Conservation (phyloP, 1,140 invertebrate genomes). For the Homarus americanus region DNA sequence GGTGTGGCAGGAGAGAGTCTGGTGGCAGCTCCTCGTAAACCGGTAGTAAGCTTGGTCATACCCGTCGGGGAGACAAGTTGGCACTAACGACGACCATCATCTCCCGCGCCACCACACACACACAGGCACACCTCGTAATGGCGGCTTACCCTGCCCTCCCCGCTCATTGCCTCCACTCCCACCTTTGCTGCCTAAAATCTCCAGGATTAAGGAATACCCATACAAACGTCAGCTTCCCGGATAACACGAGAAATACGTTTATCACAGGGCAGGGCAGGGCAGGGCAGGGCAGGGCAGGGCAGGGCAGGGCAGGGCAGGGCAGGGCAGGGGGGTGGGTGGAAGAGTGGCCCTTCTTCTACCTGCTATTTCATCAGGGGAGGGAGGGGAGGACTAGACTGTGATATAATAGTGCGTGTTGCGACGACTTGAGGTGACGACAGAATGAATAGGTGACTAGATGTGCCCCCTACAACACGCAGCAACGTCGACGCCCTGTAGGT, state of each 20-base stretch:
- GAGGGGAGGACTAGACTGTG: too few species aligned
- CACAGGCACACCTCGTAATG: constrained; percentile 19
- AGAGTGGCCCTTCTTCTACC: too few species aligned
- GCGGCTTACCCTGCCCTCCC: neutral
- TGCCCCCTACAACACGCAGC: too few species aligned
- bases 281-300: neutral
- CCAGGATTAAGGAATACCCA: neutral
- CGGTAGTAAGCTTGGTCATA: neutral
- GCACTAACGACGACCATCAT: constrained; percentile 29
- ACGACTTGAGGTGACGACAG: too few species aligned
- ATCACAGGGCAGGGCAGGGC: neutral
- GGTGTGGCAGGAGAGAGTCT: neutral
- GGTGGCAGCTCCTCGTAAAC: neutral
- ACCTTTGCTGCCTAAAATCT: neutral
- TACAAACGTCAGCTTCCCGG: neutral
- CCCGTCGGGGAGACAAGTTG: neutral
- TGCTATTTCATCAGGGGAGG: too few species aligned
- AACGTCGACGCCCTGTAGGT: too few species aligned
- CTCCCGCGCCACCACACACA: neutral
- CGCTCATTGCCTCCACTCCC: neutral
- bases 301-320: neutral
- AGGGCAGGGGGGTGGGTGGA: too few species aligned
- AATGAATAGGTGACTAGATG: too few species aligned
- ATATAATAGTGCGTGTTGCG: too few species aligned
- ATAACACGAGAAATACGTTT: neutral